These are phyloP conservation scores for Furcula furcula DNA, from an alignment of 2,888 invertebrate genomes.

Conservation along the genomic window DNA sequence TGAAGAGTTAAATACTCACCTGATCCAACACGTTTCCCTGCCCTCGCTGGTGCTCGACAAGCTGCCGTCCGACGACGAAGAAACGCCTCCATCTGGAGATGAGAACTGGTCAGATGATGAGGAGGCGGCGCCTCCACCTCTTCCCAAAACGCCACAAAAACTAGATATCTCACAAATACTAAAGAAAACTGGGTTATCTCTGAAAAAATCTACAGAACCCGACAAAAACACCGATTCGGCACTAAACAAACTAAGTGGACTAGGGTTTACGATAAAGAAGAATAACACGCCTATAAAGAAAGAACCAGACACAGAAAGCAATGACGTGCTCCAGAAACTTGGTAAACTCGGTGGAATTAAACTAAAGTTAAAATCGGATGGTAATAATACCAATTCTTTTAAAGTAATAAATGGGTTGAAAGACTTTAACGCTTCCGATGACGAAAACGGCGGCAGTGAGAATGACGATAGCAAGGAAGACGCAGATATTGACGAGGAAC, in stretches of 20 bases:
- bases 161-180: conserved; percentile 67
- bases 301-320: conserved; percentile 48
- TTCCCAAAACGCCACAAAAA: conserved; percentile 58
- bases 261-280: conserved; percentile 74
- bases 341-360: conserved; percentile 72
- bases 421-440: conserved; percentile 70
- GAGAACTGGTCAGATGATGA: conserved; percentile 76
- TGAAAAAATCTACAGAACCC: conserved; percentile 56
- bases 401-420: conserved; percentile 72
- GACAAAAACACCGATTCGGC: conserved; percentile 52
- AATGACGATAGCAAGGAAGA: conserved; percentile 51
- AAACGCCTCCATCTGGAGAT: conserved; percentile 59
- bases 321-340: conserved; percentile 63
- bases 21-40: conserved; percentile 80
- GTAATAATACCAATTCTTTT: conserved; percentile 60
- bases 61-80: conserved; percentile 79
- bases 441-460: conserved; percentile 61
- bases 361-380: conserved; percentile 71
- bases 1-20: conserved; percentile 73
- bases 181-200: conserved; percentile 59
- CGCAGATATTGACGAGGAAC: conserved; percentile 44
- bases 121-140: conserved; percentile 42
- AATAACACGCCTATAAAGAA: conserved; percentile 59
- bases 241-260: conserved; percentile 65
- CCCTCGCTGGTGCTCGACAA: conserved; percentile 74